phyloP scores from a whole-genome alignment of 2,113 vertebrate genomes.

The Microtus richardsoni region DNA sequence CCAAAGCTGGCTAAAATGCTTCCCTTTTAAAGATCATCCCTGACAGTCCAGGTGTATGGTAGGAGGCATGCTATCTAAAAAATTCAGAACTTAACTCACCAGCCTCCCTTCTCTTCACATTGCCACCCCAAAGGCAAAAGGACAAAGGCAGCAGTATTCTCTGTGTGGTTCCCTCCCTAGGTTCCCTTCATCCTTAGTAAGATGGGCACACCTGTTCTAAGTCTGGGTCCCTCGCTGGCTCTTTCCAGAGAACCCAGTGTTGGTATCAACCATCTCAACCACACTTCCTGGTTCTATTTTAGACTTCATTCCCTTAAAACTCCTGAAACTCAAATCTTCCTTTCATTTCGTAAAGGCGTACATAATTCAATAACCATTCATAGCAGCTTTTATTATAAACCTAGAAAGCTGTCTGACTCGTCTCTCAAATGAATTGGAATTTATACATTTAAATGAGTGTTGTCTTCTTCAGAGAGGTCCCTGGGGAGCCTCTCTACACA shows the following conservation, averaged over 20 bases:
- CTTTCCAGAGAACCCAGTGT: not conserved
- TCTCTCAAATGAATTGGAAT: slow-evolving; percentile 63
- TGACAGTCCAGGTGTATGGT: not conserved
- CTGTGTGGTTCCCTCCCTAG: not conserved
- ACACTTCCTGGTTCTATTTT: not conserved
- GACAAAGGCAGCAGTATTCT: not conserved
- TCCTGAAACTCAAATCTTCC: slow-evolving; percentile 15
- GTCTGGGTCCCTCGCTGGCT: not conserved
- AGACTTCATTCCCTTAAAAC: slow-evolving; percentile 27
- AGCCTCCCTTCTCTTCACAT: not conserved
- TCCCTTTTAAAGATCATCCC: not conserved
- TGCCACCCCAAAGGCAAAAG: not conserved
- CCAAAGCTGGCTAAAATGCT: not conserved
- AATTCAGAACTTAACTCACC: not conserved
- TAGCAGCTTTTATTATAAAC: not conserved
- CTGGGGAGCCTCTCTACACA: slow-evolving; percentile 27
- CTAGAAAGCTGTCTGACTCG: slow-evolving; percentile 15
- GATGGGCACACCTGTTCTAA: not conserved
- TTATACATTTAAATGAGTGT: slow-evolving; percentile 62
- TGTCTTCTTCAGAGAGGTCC: slow-evolving; percentile 51
- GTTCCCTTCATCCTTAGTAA: not conserved
- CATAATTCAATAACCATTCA: slow-evolving; percentile 32
- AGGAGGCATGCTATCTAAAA: not conserved
- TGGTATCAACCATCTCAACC: not conserved
- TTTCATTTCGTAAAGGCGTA: slow-evolving; percentile 48